Conservation (phyloP, 2,888 invertebrate genomes). For the Ceratothoa steindachneri region DNA sequence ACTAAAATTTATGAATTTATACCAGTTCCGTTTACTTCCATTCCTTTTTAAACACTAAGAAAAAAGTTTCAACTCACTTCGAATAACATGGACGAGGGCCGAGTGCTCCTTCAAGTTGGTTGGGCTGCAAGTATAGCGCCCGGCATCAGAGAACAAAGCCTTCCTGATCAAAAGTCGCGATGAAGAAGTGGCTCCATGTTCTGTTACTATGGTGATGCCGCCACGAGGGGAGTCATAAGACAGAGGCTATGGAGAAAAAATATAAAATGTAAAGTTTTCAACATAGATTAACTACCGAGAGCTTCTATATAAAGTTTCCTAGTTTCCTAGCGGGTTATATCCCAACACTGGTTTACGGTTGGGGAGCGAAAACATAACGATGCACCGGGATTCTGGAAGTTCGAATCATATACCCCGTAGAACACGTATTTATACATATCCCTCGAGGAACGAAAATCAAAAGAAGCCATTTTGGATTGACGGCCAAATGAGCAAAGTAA, state of each 20-base stretch:
- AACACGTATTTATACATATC: too few species aligned
- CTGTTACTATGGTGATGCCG: slow-evolving; percentile 42
- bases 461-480: too few species aligned
- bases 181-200: slow-evolving; percentile 29
- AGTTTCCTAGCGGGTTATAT: neutral
- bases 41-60: too few species aligned
- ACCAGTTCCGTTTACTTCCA: too few species aligned
- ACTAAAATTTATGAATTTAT: too few species aligned
- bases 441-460: too few species aligned
- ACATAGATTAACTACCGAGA: neutral
- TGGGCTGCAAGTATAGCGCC: slow-evolving; percentile 36
- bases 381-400: too few species aligned
- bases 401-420: too few species aligned
- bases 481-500: too few species aligned
- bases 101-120: slow-evolving; percentile 32
- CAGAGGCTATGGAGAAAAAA: slow-evolving; percentile 19
- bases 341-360: neutral
- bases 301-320: neutral
- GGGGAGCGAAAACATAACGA: too few species aligned
- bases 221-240: slow-evolving; percentile 40
- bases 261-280: neutral
- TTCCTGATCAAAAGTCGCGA: slow-evolving; percentile 36
- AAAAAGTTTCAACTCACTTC: too few species aligned
- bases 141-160: slow-evolving; percentile 27
- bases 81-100: slow-evolving; percentile 36